phyloP scores from a whole-genome alignment of 2,888 invertebrate species.

The Phengaris arion region DNA sequence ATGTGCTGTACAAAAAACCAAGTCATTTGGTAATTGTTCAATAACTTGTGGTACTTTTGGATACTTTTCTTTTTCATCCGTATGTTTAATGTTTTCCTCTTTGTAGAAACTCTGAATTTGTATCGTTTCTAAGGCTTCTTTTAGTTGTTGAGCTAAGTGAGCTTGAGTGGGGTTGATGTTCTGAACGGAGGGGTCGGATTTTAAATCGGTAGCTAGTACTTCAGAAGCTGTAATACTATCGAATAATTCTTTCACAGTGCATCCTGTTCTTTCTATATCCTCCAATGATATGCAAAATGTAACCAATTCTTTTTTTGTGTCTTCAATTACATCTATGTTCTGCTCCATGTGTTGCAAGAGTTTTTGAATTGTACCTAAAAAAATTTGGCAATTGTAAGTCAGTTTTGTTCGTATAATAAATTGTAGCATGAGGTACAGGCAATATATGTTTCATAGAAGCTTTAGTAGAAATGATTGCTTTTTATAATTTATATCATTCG shows the following conservation, averaged over 20 bases:
- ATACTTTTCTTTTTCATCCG: constrained; percentile 43
- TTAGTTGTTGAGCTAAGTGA: constrained; percentile 53
- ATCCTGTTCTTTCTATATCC: constrained; percentile 51
- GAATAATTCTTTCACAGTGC: constrained; percentile 55
- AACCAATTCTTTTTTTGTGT: constrained; percentile 55
- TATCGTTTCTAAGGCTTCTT: constrained; percentile 50
- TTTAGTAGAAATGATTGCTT: neutral
- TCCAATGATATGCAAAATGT: constrained; percentile 51
- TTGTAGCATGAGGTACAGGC: neutral
- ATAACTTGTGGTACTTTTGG: constrained; percentile 52
- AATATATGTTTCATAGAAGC: neutral
- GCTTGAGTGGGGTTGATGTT: constrained; percentile 43
- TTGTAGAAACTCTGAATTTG: constrained; percentile 53
- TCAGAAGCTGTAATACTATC: constrained; percentile 46
- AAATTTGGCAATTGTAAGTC: neutral
- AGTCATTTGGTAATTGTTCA: constrained; percentile 54
- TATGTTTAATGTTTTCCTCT: constrained; percentile 46
- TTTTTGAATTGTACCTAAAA: constrained; percentile 40
- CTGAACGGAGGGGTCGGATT: constrained; percentile 33
- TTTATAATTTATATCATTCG: no score
- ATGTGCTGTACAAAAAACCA: constrained; percentile 48
- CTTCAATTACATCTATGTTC: constrained; percentile 61
- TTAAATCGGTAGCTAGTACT: constrained; percentile 34
- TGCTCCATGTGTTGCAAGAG: constrained; percentile 57
- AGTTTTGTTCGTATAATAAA: neutral